Base-by-base conservation (phyloP, 2,113 vertebrate genomes). In the Aythya baeri region DNA sequence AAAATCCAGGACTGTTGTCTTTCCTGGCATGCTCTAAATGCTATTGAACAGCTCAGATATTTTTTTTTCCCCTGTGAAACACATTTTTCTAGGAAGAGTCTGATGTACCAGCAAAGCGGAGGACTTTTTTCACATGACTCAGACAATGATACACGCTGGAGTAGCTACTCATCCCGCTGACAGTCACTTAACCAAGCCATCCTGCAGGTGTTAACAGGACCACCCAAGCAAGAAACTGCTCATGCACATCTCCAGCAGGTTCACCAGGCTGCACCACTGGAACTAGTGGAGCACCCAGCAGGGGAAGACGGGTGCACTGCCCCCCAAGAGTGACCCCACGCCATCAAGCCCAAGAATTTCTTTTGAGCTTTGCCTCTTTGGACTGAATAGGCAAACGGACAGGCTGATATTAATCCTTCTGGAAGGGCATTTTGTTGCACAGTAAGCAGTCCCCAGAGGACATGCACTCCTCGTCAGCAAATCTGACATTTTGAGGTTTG, bases 401-500 rank as follows among this genome's bases (percentile, higher is more conserved):
- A 72, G 34, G 7, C 7, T 88, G 91, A 75, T 55, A 43, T 2
- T 94, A 88, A 90, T 85, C 70, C 59, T 87, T 74, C 49, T 41
- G 25, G 75, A 88, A 95, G 52, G 44, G 21, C 16, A 65, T 90
- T 81, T 86, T 88, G 72, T 65, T 83, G 34, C 27, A 68, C 66
- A 88, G 68, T 50, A 49, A 81, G 63, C 57, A 73, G 58, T 50
- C 17, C 26, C 44, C 41, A 88, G 38, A 50, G 44, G 62, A 91
- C 54, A 44, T 2, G 25, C 41, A 68, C 15, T 74, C 50, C 50
- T 58, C 50, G 34, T 59, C 77, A 92, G 58, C 54, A 82, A 88
- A 84, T 43, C 41, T 91, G 93, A 85, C 80, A 79, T 84, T 82
- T 62, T 50, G 54, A 84, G 13, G 6, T 65, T 94, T 91, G 74